A percentile compares a stretch with the other conserved stretches of the same genome.
Conservation (phyloP, 2,797 vertebrate species). For the Lepidocolaptes lacrymiger region DNA sequence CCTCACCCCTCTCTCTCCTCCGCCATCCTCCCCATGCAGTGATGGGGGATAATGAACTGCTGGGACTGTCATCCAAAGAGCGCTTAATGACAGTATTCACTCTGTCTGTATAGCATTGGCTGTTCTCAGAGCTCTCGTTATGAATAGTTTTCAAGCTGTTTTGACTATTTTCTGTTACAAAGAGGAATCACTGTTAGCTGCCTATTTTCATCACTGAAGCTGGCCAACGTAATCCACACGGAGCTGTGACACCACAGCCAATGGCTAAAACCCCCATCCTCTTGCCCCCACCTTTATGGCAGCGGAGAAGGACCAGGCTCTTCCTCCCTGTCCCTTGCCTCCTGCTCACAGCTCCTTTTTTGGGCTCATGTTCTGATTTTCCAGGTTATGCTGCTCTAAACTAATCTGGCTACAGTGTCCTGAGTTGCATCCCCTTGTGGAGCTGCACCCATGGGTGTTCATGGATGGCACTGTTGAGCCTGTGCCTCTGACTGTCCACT, state of each 20-base stretch:
- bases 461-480: background rate
- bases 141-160: conserved; percentile 78
- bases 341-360: background rate
- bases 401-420: background rate
- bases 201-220: conserved; percentile 63
- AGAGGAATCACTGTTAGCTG: conserved; percentile 70
- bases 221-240: background rate
- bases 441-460: background rate
- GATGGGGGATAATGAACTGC: conserved; percentile 67
- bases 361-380: background rate
- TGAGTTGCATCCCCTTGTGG: accelerated
- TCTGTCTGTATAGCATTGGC: conserved; percentile 52
- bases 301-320: background rate
- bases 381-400: background rate
- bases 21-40: background rate
- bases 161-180: conserved; percentile 76
- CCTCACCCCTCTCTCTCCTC: conserved; percentile 1
- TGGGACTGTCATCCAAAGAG: conserved; percentile 69
- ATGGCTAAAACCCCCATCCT: accelerated
- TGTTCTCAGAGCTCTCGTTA: conserved; percentile 63
- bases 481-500: accelerated
- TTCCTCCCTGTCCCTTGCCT: background rate
- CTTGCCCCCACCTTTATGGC: background rate
- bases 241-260: background rate
- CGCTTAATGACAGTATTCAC: conserved; percentile 72